These are phyloP conservation scores for Cervus canadensis DNA, from an alignment of 2,113 vertebrate genomes.

Conservation along the genomic window DNA sequence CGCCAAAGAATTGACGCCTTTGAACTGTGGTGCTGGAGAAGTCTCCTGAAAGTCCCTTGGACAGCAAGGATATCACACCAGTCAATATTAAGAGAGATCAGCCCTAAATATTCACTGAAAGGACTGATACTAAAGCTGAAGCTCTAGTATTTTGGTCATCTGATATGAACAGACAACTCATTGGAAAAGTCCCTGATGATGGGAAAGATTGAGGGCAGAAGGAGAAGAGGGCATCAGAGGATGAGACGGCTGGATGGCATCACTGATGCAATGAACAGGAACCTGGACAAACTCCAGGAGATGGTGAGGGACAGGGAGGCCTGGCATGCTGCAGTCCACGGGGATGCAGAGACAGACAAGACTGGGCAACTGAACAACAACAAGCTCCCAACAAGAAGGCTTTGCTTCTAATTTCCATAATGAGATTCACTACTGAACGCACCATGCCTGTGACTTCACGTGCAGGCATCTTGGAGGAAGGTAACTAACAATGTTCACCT, in stretches of 20 bases:
- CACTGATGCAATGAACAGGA: background rate
- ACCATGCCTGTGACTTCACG: background rate
- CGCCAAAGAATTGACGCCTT: accelerated
- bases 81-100: background rate
- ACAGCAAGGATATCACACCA: background rate
- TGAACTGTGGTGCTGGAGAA: background rate
- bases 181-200: background rate
- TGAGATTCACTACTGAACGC: background rate
- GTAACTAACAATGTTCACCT: too few relatives aligned
- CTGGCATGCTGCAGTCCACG: accelerated
- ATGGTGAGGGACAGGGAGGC: background rate
- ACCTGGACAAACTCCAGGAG: background rate
- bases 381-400: background rate
- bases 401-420: background rate
- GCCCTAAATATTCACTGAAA: background rate
- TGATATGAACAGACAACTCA: background rate
- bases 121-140: background rate
- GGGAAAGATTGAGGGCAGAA: background rate
- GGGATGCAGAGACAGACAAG: background rate
- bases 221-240: background rate
- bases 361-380: background rate
- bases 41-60: background rate
- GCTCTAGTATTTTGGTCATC: background rate
- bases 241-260: background rate
- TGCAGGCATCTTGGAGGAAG: background rate